Evolutionary conservation across 2,797 vertebrate genomes (phyloP).

Genomic region (Xerus rutilus): DNA sequence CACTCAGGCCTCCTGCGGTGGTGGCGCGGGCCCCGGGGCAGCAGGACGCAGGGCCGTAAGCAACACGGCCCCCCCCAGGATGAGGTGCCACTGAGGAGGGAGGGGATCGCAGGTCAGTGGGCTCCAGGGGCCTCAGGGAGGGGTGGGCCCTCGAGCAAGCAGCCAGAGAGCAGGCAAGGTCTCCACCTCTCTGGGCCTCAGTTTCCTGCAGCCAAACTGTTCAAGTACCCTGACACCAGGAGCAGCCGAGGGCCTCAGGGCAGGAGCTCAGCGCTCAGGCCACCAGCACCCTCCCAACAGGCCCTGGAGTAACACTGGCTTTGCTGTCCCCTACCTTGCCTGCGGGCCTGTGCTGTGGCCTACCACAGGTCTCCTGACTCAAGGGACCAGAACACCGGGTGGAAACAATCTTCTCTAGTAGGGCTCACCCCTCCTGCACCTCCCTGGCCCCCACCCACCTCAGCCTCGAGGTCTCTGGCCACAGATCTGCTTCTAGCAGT

Average conservation of each 20-base stretch:
- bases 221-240: not conserved
- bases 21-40: conserved; percentile 90
- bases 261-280: not conserved
- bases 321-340: not conserved
- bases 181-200: not conserved
- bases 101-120: conserved; percentile 46
- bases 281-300: not conserved
- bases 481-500: not conserved
- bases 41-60: conserved; percentile 93
- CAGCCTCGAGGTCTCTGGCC: not conserved
- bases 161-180: not conserved
- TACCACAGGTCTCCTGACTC: not conserved
- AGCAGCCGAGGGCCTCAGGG: not conserved
- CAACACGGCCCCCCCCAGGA: conserved; percentile 96
- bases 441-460: not conserved
- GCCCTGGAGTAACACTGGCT: fast-evolving
- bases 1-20: conserved; percentile 93
- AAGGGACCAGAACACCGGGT: not conserved
- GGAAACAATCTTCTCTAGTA: not conserved
- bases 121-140: not conserved
- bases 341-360: not conserved
- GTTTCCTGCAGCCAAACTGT: not conserved
- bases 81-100: conserved; percentile 95
- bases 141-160: not conserved
- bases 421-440: not conserved